Conservation (phyloP, 2,113 vertebrate genomes). For the Pygoscelis antarcticus region DNA sequence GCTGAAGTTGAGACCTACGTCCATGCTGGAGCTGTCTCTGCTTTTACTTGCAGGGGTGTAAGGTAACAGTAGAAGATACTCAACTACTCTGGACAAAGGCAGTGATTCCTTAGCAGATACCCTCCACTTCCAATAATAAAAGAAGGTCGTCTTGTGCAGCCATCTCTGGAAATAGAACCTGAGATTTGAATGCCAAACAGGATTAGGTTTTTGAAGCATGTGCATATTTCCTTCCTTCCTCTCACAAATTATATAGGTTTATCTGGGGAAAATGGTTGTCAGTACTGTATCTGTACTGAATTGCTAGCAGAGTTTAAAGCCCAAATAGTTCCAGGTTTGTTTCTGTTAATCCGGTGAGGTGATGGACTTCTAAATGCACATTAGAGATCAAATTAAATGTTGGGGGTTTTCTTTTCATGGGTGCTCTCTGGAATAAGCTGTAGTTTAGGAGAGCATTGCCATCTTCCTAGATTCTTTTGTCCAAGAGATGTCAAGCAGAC, state of each 20-base stretch:
- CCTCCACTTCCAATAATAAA: background rate
- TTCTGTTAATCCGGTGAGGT: background rate
- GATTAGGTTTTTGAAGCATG: background rate
- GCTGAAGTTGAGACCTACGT: background rate
- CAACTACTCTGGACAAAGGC: background rate
- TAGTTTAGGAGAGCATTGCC: background rate
- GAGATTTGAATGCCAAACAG: background rate
- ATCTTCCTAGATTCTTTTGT: background rate
- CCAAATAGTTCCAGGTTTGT: background rate
- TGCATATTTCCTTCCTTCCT: background rate
- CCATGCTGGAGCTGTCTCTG: background rate
- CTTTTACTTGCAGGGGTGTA: background rate
- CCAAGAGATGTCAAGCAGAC: background rate
- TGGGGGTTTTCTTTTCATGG: background rate
- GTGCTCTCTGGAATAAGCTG: background rate
- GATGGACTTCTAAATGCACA: background rate
- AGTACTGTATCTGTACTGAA: background rate
- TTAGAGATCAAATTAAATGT: background rate
- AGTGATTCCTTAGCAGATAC: background rate
- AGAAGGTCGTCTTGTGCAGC: background rate
- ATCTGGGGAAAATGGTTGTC: background rate
- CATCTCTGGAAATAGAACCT: background rate
- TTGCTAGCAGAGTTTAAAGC: background rate
- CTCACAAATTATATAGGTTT: background rate
- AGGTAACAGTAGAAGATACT: background rate